Conservation (phyloP, 64 coral and sea anemone genomes). For the Catalaphyllia jardinei region DNA sequence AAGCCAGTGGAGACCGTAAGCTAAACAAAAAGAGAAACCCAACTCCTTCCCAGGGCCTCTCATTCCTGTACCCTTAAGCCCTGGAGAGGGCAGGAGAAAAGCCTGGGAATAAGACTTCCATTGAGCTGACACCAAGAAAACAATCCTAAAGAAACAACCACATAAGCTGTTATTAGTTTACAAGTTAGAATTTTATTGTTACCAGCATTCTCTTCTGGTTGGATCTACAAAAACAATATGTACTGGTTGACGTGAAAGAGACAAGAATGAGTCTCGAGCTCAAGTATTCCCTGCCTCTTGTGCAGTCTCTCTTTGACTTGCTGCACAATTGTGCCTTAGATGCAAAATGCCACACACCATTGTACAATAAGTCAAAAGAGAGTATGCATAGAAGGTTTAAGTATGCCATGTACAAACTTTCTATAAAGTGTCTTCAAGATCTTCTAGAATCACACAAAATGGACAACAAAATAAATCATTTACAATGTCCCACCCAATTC, state of each 20-base stretch:
- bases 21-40: too few relatives aligned
- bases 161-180: background rate
- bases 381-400: background rate
- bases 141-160: background rate
- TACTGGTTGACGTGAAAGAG: background rate
- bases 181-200: conserved; percentile 31
- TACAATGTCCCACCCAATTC: too few relatives aligned
- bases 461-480: too few relatives aligned
- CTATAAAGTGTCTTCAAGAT: background rate
- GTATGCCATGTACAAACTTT: background rate
- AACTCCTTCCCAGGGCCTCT: too few relatives aligned
- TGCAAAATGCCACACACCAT: background rate
- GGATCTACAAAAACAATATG: conserved; percentile 16
- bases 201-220: background rate
- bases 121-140: too few relatives aligned
- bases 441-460: too few relatives aligned
- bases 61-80: too few relatives aligned
- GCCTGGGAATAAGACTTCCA: too few relatives aligned
- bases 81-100: too few relatives aligned
- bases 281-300: background rate
- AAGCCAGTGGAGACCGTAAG: too few relatives aligned
- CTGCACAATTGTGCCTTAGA: too few relatives aligned
- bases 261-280: background rate
- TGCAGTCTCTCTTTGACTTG: too few relatives aligned
- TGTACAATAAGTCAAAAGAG: background rate